A percentile compares a stretch with the other conserved stretches of the same genome.
Conservation (phyloP, 2,888 invertebrate genomes). For the Exephanes ischioxanthus region DNA sequence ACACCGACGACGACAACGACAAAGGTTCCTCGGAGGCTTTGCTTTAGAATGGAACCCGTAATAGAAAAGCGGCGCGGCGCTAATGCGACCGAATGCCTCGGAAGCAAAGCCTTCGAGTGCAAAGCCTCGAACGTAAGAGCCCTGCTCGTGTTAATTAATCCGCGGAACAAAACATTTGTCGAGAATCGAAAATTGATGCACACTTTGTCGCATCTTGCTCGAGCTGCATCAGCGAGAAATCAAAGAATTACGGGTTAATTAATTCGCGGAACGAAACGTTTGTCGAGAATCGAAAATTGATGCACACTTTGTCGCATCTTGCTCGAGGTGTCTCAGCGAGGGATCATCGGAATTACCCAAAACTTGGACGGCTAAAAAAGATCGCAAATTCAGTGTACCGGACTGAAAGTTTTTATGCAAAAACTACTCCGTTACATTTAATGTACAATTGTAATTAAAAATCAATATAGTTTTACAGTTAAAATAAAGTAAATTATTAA, state of each 20-base stretch:
- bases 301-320: too few species aligned
- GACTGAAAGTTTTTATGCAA: background rate
- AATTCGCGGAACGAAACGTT: too few species aligned
- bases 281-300: background rate
- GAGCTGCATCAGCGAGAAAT: too few species aligned
- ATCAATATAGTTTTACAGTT: too few species aligned
- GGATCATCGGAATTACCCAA: too few species aligned
- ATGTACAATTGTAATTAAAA: too few species aligned
- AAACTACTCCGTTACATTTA: background rate
- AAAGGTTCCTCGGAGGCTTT: conserved; percentile 18
- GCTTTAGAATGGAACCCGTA: conserved; percentile 27
- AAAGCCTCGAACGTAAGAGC: background rate
- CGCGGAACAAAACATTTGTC: background rate
- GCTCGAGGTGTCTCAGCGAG: too few species aligned
- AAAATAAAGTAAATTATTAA: too few species aligned
- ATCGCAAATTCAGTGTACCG: too few species aligned
- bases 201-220: too few species aligned
- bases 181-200: background rate
- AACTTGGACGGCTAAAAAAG: too few species aligned
- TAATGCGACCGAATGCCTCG: background rate
- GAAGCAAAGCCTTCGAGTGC: background rate
- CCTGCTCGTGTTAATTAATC: background rate
- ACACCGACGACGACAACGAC: conserved; percentile 34
- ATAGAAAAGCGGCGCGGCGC: conserved; percentile 29
- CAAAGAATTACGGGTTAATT: too few species aligned